phyloP scores from a whole-genome alignment of 2,888 invertebrate genomes.

The Shargacucullia verbasci region DNA sequence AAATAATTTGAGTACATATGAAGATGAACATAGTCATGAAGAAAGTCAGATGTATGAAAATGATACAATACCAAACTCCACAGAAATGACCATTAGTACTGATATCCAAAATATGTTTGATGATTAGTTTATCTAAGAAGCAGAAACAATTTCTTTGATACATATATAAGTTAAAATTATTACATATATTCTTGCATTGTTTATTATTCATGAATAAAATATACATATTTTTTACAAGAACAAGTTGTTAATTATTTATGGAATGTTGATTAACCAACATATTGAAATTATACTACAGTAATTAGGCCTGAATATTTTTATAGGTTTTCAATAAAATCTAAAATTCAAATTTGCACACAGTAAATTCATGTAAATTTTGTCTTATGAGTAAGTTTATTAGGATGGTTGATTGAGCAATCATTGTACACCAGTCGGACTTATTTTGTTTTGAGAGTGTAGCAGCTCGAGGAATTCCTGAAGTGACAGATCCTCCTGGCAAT shows the following conservation, averaged over 20 bases:
- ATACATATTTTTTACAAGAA: slow-evolving; percentile 16
- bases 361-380: slow-evolving; percentile 80
- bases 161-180: no score
- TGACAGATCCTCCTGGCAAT: slow-evolving; percentile 86
- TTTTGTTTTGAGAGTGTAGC: slow-evolving; percentile 84
- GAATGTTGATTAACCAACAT: neutral
- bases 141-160: no score
- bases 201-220: slow-evolving; percentile 15
- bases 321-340: slow-evolving; percentile 76
- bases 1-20: slow-evolving; percentile 73
- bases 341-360: slow-evolving; percentile 80
- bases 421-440: slow-evolving; percentile 77
- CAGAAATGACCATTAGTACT: slow-evolving; percentile 73
- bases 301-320: slow-evolving; percentile 68
- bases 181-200: neutral
- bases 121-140: slow-evolving; percentile 54
- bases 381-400: slow-evolving; percentile 59
- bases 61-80: slow-evolving; percentile 78
- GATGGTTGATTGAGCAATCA: slow-evolving; percentile 62
- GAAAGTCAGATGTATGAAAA: slow-evolving; percentile 83
- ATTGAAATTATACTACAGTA: slow-evolving; percentile 51
- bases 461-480: slow-evolving; percentile 86
- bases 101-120: slow-evolving; percentile 84
- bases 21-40: slow-evolving; percentile 70
- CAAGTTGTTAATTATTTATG: slow-evolving; percentile 9